These are phyloP conservation scores for Pteromalus puparum DNA, from an alignment of 1,140 invertebrate species.

Conservation along the genomic window DNA sequence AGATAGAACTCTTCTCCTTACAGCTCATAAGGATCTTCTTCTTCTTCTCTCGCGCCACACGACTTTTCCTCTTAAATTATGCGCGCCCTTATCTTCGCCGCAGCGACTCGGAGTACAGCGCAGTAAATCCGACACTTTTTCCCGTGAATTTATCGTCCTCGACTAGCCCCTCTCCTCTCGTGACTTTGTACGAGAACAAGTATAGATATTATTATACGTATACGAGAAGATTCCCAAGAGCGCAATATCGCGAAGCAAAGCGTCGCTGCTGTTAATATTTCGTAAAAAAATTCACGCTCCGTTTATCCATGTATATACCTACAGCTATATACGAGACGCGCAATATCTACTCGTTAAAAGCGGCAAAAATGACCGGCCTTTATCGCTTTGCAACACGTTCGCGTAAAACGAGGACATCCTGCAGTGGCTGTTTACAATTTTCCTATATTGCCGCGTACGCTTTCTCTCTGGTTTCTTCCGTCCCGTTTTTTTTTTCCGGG, in stretches of 20 bases:
- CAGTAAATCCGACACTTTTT: slow-evolving; percentile 58
- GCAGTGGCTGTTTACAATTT: not conserved
- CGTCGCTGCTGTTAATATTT: not conserved
- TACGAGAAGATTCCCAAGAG: not conserved
- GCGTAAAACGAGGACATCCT: not conserved
- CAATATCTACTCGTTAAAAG: not conserved
- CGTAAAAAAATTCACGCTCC: not conserved
- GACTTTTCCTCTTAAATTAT: slow-evolving; percentile 58
- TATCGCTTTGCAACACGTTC: not conserved
- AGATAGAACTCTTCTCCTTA: slow-evolving; percentile 22
- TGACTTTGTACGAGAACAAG: slow-evolving; percentile 13
- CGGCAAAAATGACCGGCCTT: not conserved
- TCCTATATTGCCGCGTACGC: not conserved
- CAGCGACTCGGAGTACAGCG: slow-evolving; percentile 39
- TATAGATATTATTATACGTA: not conserved
- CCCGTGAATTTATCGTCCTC: slow-evolving; percentile 58
- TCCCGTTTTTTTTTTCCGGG: not conserved
- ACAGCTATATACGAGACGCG: too few relatives aligned
- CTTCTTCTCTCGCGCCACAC: not conserved
- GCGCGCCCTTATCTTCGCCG: slow-evolving; percentile 61
- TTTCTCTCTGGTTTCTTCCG: not conserved
- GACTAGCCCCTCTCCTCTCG: not conserved
- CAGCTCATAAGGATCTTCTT: slow-evolving; percentile 11
- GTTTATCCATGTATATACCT: too few relatives aligned
- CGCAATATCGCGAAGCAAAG: not conserved